Conservation (phyloP, 2,113 vertebrate species). For the Oostethus manadensis region DNA sequence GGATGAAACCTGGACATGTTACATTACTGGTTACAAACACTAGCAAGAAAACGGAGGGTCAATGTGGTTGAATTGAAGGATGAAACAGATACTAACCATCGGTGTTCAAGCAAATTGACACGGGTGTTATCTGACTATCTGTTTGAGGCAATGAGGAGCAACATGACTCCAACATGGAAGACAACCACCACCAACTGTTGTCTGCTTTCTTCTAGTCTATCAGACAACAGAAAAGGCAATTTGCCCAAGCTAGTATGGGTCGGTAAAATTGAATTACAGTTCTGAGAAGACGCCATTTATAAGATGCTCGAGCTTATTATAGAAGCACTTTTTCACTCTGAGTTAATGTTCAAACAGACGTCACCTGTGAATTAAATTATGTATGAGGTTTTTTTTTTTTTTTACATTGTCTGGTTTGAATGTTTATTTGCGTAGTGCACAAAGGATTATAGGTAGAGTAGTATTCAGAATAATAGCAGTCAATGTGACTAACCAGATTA, state of each 20-base stretch:
- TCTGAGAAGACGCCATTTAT: conserved; percentile 24
- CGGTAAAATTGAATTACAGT: conserved; percentile 10
- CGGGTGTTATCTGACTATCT: conserved; percentile 15
- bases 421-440: conserved; percentile 6
- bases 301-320: conserved; percentile 22
- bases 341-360: conserved; percentile 28
- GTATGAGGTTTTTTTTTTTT: conserved; percentile 13
- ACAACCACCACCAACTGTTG: neutral
- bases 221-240: conserved; percentile 19
- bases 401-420: conserved; percentile 7
- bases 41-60: neutral
- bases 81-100: neutral
- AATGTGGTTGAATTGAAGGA: conserved; percentile 6
- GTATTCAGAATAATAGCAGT: no score
- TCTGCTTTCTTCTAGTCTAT: neutral
- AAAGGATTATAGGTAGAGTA: conserved; percentile 7
- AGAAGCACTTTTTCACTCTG: conserved; percentile 10
- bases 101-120: conserved; percentile 7
- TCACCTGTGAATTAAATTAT: conserved; percentile 42
- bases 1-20: neutral
- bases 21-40: neutral
- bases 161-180: neutral
- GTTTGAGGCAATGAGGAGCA: conserved; percentile 14
- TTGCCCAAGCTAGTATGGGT: conserved; percentile 8
- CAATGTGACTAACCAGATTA: no score